Evolutionary conservation across 2,113 vertebrate species (phyloP).

Genomic region (Tragelaphus strepsiceros): DNA sequence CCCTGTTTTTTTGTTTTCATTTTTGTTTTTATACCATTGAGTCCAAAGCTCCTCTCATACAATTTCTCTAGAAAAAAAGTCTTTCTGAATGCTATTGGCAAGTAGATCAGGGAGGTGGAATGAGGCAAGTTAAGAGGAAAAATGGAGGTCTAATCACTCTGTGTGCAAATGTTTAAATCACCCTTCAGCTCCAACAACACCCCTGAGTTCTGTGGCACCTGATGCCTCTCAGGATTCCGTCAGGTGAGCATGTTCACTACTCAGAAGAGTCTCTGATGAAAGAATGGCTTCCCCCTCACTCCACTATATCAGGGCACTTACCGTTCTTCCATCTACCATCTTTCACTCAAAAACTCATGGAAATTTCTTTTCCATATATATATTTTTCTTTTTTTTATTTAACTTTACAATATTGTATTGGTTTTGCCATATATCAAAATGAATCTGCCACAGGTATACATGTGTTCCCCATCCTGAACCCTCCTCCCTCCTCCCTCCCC

Average conservation of each 20-base stretch:
- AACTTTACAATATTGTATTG: too few relatives aligned
- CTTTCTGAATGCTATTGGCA: not conserved
- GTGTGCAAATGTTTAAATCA: not conserved
- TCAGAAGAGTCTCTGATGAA: not conserved
- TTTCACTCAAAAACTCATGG: not conserved
- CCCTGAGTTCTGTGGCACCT: not conserved
- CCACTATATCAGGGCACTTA: not conserved
- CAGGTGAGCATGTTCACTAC: too few relatives aligned
- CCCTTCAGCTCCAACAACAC: not conserved
- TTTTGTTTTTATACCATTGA: not conserved
- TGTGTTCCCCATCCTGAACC: too few relatives aligned
- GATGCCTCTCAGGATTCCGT: too few relatives aligned
- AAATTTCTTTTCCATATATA: not conserved
- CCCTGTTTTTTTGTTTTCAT: not conserved
- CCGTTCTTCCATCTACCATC: not conserved
- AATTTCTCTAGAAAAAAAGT: not conserved
- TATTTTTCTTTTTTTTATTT: too few relatives aligned
- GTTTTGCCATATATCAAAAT: too few relatives aligned
- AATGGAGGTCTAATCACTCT: not conserved
- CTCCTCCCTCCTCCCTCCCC: too few relatives aligned
- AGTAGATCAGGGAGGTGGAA: not conserved
- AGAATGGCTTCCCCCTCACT: not conserved
- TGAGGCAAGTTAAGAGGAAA: not conserved
- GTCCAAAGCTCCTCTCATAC: not conserved
- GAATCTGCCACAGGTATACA: too few relatives aligned